A percentile compares a stretch with the other conserved stretches of the same genome.
These are phyloP conservation scores for Manis javanica DNA, from an alignment of 2,797 vertebrate species.

Conservation along the genomic window DNA sequence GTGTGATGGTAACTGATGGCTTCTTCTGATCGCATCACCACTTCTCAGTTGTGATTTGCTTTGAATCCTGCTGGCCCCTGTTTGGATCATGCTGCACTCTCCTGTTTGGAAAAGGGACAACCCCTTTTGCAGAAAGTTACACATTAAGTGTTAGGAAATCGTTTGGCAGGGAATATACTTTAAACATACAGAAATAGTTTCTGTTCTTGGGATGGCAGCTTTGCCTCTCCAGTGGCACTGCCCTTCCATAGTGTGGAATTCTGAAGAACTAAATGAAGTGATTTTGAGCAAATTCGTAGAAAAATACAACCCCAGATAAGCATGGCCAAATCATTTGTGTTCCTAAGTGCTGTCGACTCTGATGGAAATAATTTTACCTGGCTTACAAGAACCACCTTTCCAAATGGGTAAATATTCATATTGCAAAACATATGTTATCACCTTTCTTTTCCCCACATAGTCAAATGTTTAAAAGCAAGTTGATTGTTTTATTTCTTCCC, in stretches of 20 bases:
- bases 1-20: background rate
- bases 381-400: background rate
- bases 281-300: background rate
- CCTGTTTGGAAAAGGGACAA: background rate
- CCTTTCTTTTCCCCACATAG: background rate
- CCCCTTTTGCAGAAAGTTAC: background rate
- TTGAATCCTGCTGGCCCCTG: background rate
- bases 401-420: background rate
- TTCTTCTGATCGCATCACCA: background rate
- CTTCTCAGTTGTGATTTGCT: background rate
- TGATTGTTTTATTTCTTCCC: background rate
- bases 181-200: background rate
- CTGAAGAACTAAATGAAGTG: background rate
- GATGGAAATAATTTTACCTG: background rate
- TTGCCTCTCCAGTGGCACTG: background rate
- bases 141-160: background rate
- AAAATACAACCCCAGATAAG: background rate
- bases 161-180: fast-evolving
- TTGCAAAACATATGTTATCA: background rate
- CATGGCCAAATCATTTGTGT: background rate
- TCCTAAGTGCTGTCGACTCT: background rate
- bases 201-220: background rate
- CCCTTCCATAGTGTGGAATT: background rate
- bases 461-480: background rate
- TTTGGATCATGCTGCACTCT: background rate